These are phyloP conservation scores for Cydia amplana DNA, from an alignment of 1,140 invertebrate genomes.

Conservation along the genomic window DNA sequence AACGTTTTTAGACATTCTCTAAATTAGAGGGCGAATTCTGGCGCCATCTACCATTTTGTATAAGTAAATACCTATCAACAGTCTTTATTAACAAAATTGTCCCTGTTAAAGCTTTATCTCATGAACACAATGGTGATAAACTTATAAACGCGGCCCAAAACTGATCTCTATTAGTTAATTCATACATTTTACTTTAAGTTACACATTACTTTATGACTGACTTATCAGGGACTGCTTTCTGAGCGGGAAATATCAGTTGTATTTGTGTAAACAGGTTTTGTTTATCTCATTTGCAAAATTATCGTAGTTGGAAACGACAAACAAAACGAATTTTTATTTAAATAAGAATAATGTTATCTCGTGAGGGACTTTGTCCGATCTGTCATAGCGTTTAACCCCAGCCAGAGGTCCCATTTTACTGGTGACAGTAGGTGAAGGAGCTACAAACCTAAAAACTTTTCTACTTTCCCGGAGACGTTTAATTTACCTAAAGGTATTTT, in stretches of 20 bases:
- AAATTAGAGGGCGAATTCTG: too few species aligned
- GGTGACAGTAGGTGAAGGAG: too few species aligned
- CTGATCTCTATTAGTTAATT: not conserved
- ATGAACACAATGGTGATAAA: not conserved
- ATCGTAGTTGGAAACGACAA: conserved; percentile 6
- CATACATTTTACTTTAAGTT: not conserved
- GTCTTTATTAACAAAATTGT: not conserved
- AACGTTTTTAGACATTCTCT: too few species aligned
- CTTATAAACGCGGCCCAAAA: not conserved
- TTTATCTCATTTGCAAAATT: not conserved
- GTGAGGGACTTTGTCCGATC: not conserved
- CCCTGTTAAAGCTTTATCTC: conserved; percentile 2
- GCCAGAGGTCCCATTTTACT: too few species aligned
- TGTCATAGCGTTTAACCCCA: too few species aligned
- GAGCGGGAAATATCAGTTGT: not conserved
- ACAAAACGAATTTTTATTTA: conserved; percentile 29
- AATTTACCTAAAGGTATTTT: too few species aligned
- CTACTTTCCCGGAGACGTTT: too few species aligned
- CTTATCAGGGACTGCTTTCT: not conserved
- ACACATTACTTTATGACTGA: not conserved
- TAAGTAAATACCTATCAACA: not conserved
- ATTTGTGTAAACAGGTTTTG: not conserved
- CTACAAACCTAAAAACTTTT: too few species aligned
- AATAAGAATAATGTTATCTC: conserved; percentile 32
- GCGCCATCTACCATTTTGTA: not conserved